Conservation (phyloP, 35 echinoderm and acorn worm species). For the Heliocidaris tuberculata region DNA sequence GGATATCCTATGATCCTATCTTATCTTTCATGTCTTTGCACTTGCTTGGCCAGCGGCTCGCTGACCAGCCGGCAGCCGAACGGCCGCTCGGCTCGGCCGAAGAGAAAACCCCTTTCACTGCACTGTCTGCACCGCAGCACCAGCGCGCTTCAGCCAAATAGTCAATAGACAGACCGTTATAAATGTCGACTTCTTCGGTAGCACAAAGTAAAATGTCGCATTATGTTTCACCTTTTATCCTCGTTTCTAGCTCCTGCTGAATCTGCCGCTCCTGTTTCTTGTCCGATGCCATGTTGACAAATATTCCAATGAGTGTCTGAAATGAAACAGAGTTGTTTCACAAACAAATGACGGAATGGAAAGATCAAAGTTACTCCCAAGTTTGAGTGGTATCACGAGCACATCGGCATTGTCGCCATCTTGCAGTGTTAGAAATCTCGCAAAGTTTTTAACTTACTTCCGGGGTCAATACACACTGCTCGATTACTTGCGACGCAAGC, state of each 20-base stretch:
- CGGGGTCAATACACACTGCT: conserved; percentile 24
- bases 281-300: conserved; percentile 33
- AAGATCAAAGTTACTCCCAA: background rate
- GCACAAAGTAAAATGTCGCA: background rate
- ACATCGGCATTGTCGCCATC: conserved; percentile 37
- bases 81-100: background rate
- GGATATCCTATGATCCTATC: no score
- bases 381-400: background rate
- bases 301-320: background rate
- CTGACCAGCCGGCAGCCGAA: background rate
- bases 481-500: background rate
- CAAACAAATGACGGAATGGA: background rate
- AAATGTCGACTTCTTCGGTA: background rate
- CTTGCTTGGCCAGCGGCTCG: background rate
- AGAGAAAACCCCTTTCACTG: no score
- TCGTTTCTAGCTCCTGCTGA: conserved; percentile 44
- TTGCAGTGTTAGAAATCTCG: conserved; percentile 2
- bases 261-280: conserved; percentile 25
- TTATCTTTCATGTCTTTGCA: no score
- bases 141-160: background rate
- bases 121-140: no score
- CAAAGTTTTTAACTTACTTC: conserved; percentile 43
- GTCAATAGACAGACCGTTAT: conserved; percentile 15
- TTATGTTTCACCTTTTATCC: conserved; percentile 43
- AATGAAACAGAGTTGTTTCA: background rate